Percentiles rank a stretch among this genome's conserved stretches.
phyloP scores from a whole-genome alignment of 2,888 invertebrate species.

The Thalpophila matura region DNA sequence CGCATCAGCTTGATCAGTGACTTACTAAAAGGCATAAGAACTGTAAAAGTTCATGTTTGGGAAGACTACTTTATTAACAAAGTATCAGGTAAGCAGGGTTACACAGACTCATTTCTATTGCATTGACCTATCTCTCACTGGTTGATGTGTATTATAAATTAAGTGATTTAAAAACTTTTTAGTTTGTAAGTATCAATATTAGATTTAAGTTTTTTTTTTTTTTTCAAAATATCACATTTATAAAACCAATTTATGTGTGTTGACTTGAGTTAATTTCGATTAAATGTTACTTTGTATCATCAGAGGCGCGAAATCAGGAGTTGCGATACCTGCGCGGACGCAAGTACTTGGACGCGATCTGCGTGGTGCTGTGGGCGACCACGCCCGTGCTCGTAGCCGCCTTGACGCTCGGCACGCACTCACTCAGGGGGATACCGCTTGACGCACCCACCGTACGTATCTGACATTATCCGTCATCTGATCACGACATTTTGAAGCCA shows the following conservation, averaged over 20 bases:
- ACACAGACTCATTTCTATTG: neutral
- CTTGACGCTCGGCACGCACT: slow-evolving; percentile 95
- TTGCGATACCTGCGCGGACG: slow-evolving; percentile 94
- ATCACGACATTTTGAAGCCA: too few relatives aligned
- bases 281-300: neutral
- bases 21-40: slow-evolving; percentile 96
- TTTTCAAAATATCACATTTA: too few relatives aligned
- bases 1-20: slow-evolving; percentile 97
- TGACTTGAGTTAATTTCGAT: too few relatives aligned
- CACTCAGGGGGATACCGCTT: slow-evolving; percentile 94
- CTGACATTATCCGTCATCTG: neutral
- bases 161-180: neutral
- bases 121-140: neutral
- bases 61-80: slow-evolving; percentile 95
- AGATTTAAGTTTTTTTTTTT: neutral
- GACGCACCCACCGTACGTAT: slow-evolving; percentile 94
- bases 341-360: slow-evolving; percentile 99
- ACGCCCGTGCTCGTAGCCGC: slow-evolving; percentile 98
- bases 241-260: too few relatives aligned
- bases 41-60: slow-evolving; percentile 98
- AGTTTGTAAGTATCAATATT: neutral
- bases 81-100: slow-evolving; percentile 90
- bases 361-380: slow-evolving; percentile 99
- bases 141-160: neutral
- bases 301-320: slow-evolving; percentile 93